These are phyloP conservation scores for Pristiophorus japonicus DNA, from an alignment of 2,113 vertebrate species.

Conservation along the genomic window DNA sequence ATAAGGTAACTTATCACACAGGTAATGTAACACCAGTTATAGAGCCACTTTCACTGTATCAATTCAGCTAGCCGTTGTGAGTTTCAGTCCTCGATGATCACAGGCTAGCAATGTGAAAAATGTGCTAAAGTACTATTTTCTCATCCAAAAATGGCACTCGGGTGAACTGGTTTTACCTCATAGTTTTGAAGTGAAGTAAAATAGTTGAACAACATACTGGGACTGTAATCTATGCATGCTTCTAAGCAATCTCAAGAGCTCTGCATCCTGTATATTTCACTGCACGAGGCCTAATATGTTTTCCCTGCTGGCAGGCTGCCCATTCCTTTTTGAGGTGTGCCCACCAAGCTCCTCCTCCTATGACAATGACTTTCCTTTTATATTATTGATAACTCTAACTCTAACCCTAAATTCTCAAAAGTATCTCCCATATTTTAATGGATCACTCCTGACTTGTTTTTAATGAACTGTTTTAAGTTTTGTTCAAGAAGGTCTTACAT, in stretches of 20 bases:
- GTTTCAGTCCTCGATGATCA: neutral
- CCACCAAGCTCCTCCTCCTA: neutral
- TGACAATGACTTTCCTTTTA: neutral
- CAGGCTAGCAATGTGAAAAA: neutral
- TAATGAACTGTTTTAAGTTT: too few species aligned
- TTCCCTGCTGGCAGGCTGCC: neutral
- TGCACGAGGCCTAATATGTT: neutral
- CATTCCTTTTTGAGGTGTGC: neutral
- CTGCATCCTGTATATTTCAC: neutral
- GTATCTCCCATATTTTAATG: too few species aligned
- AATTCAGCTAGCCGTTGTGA: neutral
- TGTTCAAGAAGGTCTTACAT: too few species aligned
- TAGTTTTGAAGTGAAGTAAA: neutral
- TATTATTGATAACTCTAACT: neutral
- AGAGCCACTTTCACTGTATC: neutral
- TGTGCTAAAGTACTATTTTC: neutral
- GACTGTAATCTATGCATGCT: neutral
- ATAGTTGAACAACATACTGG: neutral
- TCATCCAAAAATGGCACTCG: neutral
- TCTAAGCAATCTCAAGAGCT: neutral
- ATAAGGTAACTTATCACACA: neutral
- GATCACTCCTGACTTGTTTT: too few species aligned
- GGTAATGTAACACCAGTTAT: neutral
- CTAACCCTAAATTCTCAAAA: too few species aligned
- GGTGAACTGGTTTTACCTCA: neutral